Evolutionary conservation across 2,797 vertebrate genomes (phyloP).

Genomic region (Sardinella longiceps): DNA sequence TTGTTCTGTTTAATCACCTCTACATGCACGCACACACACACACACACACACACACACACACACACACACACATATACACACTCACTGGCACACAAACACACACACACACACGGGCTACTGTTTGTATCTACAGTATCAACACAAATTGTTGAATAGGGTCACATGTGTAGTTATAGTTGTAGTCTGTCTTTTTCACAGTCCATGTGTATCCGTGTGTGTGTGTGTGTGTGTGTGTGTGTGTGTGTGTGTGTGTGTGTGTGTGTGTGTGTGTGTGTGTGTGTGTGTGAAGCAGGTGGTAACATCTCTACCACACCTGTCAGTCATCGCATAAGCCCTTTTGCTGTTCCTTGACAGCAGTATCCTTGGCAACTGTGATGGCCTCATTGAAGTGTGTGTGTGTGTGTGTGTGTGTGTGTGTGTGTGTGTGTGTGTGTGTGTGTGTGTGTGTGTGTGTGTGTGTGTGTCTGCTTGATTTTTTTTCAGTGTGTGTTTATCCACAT

Average conservation of each 20-base stretch:
- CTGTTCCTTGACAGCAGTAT: constrained; percentile 37
- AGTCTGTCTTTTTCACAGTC: no score
- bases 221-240: neutral
- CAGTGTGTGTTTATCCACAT: neutral
- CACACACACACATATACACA: neutral
- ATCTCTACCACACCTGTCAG: constrained; percentile 23
- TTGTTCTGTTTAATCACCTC: no score
- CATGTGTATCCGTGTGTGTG: no score
- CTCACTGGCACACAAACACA: neutral
- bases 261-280: neutral
- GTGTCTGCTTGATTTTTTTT: no score
- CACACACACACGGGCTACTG: neutral
- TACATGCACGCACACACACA: no score
- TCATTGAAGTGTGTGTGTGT: constrained; percentile 8
- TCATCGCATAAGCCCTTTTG: constrained; percentile 3
- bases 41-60: no score
- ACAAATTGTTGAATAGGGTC: no score
- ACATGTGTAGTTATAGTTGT: no score
- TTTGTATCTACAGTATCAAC: no score
- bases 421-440: neutral
- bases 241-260: neutral
- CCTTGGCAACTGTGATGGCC: constrained; percentile 33
- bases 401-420: neutral
- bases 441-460: no score
- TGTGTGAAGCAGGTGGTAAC: neutral